Conservation (phyloP, 1,140 invertebrate genomes). For the Pectinophora gossypiella region DNA sequence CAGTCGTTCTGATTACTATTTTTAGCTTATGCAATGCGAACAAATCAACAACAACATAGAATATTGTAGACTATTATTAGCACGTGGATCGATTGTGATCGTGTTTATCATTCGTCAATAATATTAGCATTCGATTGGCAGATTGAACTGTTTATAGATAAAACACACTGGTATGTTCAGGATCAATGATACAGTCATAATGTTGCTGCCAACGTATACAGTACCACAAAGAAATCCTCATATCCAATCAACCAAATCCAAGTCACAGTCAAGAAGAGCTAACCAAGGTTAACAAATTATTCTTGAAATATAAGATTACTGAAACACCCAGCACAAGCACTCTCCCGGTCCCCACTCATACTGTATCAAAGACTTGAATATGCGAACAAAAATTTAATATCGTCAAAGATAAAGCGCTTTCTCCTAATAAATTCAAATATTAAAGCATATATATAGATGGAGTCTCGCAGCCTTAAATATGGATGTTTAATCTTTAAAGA, state of each 20-base stretch:
- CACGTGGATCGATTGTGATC: background rate
- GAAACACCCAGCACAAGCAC: background rate
- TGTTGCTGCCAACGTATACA: too few relatives aligned
- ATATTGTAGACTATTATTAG: background rate
- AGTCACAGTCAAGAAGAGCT: too few relatives aligned
- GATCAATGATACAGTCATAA: too few relatives aligned
- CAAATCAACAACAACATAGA: background rate
- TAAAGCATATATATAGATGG: conserved; percentile 7
- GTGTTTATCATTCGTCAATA: background rate
- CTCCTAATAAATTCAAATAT: conserved; percentile 15
- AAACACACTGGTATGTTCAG: too few relatives aligned
- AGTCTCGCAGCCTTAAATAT: conserved; percentile 4
- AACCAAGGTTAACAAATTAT: too few relatives aligned
- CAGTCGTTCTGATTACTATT: background rate
- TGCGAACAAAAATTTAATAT: conserved; percentile 17
- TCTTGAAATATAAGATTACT: background rate
- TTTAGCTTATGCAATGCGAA: background rate
- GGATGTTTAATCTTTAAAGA: conserved; percentile 4
- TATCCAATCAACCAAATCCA: too few relatives aligned
- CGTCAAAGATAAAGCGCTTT: conserved; percentile 19
- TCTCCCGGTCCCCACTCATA: background rate
- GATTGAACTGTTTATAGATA: too few relatives aligned
- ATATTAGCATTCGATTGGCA: too few relatives aligned
- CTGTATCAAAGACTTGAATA: conserved; percentile 12
- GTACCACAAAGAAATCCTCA: too few relatives aligned